Evolutionary conservation across 2,888 invertebrate species (phyloP).

Genomic region (Leucoma salicis): DNA sequence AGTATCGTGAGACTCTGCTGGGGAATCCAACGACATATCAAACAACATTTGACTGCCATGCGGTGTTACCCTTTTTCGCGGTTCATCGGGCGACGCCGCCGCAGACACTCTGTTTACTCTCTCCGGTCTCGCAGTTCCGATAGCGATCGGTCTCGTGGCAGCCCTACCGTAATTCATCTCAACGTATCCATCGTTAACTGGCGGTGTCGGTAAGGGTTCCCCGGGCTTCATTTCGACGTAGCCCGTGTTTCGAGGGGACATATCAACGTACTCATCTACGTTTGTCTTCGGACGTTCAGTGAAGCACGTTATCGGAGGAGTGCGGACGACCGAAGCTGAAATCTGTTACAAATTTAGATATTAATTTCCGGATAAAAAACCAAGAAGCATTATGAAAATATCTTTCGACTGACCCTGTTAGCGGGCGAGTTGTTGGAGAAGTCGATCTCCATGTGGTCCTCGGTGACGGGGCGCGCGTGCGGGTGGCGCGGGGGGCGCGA

Average conservation of each 20-base stretch:
- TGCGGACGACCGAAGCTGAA: conserved; percentile 33
- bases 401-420: conserved; percentile 37
- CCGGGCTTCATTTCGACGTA: conserved; percentile 84
- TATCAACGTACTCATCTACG: conserved; percentile 75
- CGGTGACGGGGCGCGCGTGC: conserved; percentile 84
- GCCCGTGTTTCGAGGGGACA: conserved; percentile 72
- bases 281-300: conserved; percentile 40
- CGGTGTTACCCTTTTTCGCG: conserved; percentile 61
- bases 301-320: conserved; percentile 52
- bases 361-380: neutral
- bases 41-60: conserved; percentile 85
- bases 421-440: conserved; percentile 59
- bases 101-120: conserved; percentile 22
- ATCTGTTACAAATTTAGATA: neutral
- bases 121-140: conserved; percentile 57
- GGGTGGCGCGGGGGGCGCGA: conserved; percentile 79
- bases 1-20: conserved; percentile 83
- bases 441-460: conserved; percentile 91
- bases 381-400: neutral
- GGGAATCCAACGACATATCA: conserved; percentile 86
- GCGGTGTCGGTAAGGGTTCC: conserved; percentile 29
- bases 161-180: conserved; percentile 73
- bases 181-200: conserved; percentile 68
- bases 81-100: conserved; percentile 49
- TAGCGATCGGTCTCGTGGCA: conserved; percentile 85